A percentile compares a stretch with the other conserved stretches of the same genome.
Evolutionary conservation across 1,140 invertebrate species (phyloP).

Genomic region (Drosophila subpulchrella): DNA sequence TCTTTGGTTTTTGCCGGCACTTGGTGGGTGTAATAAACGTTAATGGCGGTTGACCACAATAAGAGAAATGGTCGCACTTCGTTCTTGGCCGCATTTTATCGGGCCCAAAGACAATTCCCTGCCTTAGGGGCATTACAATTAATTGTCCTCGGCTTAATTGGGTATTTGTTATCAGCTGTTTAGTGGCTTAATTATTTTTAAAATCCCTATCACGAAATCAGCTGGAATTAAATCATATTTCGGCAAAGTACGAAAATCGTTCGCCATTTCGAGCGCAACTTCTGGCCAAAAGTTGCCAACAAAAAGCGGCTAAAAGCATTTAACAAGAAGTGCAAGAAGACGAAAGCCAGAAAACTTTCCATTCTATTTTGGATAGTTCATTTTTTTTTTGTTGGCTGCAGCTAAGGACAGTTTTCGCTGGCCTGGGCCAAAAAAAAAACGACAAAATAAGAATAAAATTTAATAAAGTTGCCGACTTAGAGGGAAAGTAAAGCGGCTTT

Average conservation of each 20-base stretch:
- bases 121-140: slow-evolving; percentile 56
- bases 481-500: slow-evolving; percentile 75
- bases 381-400: slow-evolving; percentile 30
- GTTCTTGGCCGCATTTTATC: slow-evolving; percentile 46
- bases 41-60: slow-evolving; percentile 79
- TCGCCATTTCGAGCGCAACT: slow-evolving; percentile 47
- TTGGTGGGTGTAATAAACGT: slow-evolving; percentile 78
- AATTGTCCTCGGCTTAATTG: slow-evolving; percentile 71
- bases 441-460: slow-evolving; percentile 4
- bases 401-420: slow-evolving; percentile 57
- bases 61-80: slow-evolving; percentile 76
- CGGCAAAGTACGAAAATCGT: slow-evolving; percentile 3
- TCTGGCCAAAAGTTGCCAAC: slow-evolving; percentile 42
- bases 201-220: slow-evolving; percentile 41
- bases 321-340: slow-evolving; percentile 37
- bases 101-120: slow-evolving; percentile 44
- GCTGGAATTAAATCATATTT: slow-evolving; percentile 37
- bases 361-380: slow-evolving; percentile 31
- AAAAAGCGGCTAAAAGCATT: slow-evolving; percentile 76
- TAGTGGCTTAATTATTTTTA: slow-evolving; percentile 72
- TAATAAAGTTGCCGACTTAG: slow-evolving; percentile 66
- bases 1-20: slow-evolving; percentile 72
- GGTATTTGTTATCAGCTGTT: slow-evolving; percentile 78
- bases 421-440: slow-evolving; percentile 21
- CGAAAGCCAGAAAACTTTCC: slow-evolving; percentile 47